Evolutionary conservation across 2,113 vertebrate genomes (phyloP).

Genomic region (Cyprinus carpio): DNA sequence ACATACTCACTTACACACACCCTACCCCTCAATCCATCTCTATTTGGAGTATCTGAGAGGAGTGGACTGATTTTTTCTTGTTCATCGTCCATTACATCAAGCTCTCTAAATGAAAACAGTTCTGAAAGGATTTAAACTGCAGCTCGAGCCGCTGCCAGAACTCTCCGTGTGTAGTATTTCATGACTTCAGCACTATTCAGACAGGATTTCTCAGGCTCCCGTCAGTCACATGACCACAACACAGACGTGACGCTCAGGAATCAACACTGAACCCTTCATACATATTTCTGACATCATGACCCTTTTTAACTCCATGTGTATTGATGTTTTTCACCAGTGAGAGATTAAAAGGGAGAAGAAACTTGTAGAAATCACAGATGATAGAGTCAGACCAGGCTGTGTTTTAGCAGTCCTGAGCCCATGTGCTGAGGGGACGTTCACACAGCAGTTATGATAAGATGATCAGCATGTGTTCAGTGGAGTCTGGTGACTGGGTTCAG

Average conservation of each 20-base stretch:
- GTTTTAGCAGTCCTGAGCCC: too few species aligned
- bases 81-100: not conserved
- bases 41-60: constrained; percentile 22
- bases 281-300: too few species aligned
- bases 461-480: too few species aligned
- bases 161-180: not conserved
- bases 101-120: not conserved
- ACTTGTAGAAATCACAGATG: too few species aligned
- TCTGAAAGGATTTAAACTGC: not conserved
- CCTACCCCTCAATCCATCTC: not conserved
- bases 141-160: not conserved
- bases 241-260: not conserved
- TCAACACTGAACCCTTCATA: too few species aligned
- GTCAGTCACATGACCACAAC: not conserved
- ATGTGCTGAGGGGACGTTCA: too few species aligned
- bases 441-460: too few species aligned
- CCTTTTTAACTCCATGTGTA: too few species aligned
- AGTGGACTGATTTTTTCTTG: constrained; percentile 11
- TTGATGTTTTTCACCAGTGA: too few species aligned
- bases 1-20: not conserved
- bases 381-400: too few species aligned
- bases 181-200: not conserved
- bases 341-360: too few species aligned
- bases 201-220: not conserved
- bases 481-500: too few species aligned